phyloP scores from a whole-genome alignment of 2,113 vertebrate genomes.

The Polypterus senegalus region DNA sequence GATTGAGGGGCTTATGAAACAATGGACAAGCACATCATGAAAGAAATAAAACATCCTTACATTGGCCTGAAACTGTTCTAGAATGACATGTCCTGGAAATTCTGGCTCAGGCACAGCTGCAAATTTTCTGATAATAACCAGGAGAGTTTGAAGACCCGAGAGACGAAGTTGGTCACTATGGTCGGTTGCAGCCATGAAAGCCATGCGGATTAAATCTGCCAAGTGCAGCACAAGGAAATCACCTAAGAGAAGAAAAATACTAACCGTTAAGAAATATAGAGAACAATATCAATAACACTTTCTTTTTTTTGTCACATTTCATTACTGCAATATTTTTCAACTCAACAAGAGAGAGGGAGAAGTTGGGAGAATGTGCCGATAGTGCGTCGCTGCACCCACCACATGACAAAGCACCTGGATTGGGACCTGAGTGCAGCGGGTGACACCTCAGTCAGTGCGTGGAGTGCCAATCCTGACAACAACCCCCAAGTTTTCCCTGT shows the following conservation, averaged over 20 bases:
- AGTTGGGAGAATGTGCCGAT: no score
- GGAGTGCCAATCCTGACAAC: no score
- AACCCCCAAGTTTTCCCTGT: no score
- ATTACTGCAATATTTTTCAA: not conserved
- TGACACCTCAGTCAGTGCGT: no score
- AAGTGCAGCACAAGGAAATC: conserved; percentile 86
- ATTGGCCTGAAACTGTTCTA: conserved; percentile 94
- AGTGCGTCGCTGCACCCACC: no score
- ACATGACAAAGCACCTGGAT: no score
- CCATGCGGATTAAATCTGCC: conserved; percentile 83
- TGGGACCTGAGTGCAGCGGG: no score
- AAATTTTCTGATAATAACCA: conserved; percentile 73
- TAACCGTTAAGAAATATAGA: no score
- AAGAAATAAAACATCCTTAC: conserved; percentile 43
- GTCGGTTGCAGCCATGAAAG: conserved; percentile 92
- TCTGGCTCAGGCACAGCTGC: conserved; percentile 73
- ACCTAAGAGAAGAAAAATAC: conserved; percentile 29
- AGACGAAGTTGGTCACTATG: conserved; percentile 76
- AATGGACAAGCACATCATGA: no score
- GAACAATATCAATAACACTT: no score
- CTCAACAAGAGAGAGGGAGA: not conserved
- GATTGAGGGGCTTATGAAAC: no score
- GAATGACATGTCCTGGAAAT: conserved; percentile 84
- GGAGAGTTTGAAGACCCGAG: conserved; percentile 68
- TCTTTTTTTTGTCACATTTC: no score